Percentiles rank a stretch among this genome's conserved stretches.
Evolutionary conservation across 2,888 invertebrate genomes (phyloP).

Genomic region (Blomia tropicalis): DNA sequence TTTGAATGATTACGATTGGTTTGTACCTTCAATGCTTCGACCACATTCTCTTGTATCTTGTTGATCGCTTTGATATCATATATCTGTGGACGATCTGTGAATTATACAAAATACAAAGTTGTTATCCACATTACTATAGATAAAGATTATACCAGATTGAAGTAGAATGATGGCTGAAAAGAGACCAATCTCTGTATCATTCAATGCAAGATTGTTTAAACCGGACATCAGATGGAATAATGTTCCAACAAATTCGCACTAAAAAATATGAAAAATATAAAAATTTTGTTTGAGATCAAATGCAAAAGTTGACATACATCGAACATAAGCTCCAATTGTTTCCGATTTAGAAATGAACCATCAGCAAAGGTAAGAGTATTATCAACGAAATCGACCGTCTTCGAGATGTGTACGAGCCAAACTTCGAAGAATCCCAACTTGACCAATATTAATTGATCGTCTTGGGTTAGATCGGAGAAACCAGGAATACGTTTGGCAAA

Average conservation of each 20-base stretch:
- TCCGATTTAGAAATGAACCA: constrained; percentile 62
- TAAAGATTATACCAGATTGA: constrained; percentile 39
- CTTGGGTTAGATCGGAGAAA: constrained; percentile 73
- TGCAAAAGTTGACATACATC: constrained; percentile 46
- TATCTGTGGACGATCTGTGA: constrained; percentile 60
- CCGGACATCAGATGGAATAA: constrained; percentile 58
- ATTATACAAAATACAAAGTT: neutral
- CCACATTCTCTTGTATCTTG: constrained; percentile 58
- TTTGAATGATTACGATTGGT: constrained; percentile 46
- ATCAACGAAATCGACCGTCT: constrained; percentile 53
- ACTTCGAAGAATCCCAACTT: constrained; percentile 93
- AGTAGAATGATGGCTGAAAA: constrained; percentile 70
- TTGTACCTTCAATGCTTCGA: constrained; percentile 72
- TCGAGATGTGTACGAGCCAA: constrained; percentile 72
- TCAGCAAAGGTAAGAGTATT: constrained; percentile 68
- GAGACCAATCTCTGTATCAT: constrained; percentile 76
- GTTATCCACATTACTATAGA: neutral
- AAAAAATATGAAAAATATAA: constrained; percentile 30
- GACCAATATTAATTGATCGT: constrained; percentile 88
- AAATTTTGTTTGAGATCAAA: constrained; percentile 16
- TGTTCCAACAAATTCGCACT: constrained; percentile 67
- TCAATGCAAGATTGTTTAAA: constrained; percentile 52
- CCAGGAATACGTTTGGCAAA: constrained; percentile 86
- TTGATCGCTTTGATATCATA: constrained; percentile 61
- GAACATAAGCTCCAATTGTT: constrained; percentile 69